A percentile compares a stretch with the other conserved stretches of the same genome.
phyloP scores from a whole-genome alignment of 2,888 invertebrate species.

The Nowickia ferox region DNA sequence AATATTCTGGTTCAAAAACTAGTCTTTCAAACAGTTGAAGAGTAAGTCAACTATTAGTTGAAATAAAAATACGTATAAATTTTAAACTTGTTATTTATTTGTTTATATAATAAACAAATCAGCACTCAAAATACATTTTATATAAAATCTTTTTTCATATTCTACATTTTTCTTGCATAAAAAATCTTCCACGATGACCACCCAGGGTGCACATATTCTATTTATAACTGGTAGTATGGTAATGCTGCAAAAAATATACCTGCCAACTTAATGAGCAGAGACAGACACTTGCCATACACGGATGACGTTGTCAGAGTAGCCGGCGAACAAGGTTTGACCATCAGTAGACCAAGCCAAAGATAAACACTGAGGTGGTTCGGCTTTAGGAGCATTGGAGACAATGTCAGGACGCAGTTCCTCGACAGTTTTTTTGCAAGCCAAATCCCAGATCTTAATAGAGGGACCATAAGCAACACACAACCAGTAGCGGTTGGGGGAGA shows the following conservation, averaged over 20 bases:
- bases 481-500: constrained; percentile 99
- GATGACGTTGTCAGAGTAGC: constrained; percentile 99
- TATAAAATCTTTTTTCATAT: constrained; percentile 40
- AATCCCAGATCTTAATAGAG: constrained; percentile 99
- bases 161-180: constrained; percentile 59
- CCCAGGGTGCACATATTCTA: constrained; percentile 31
- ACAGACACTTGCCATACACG: constrained; percentile 99
- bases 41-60: no score
- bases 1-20: no score
- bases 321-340: constrained; percentile 99
- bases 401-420: constrained; percentile 99
- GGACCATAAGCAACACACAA: constrained; percentile 99
- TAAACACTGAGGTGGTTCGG: constrained; percentile 97
- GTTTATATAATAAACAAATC: constrained; percentile 80
- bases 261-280: constrained; percentile 87
- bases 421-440: constrained; percentile 99
- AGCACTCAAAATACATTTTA: constrained; percentile 73
- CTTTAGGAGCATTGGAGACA: constrained; percentile 89
- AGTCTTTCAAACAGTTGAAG: no score
- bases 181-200: constrained; percentile 18
- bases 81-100: constrained; percentile 77
- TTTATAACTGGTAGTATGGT: constrained; percentile 28
- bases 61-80: constrained; percentile 10
- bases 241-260: constrained; percentile 31
- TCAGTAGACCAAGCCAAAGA: constrained; percentile 99